Evolutionary conservation across 2,888 invertebrate genomes (phyloP), one percentile per base, ranked within the genome.

Genomic region (Sinhomidia bicolor): DNA sequence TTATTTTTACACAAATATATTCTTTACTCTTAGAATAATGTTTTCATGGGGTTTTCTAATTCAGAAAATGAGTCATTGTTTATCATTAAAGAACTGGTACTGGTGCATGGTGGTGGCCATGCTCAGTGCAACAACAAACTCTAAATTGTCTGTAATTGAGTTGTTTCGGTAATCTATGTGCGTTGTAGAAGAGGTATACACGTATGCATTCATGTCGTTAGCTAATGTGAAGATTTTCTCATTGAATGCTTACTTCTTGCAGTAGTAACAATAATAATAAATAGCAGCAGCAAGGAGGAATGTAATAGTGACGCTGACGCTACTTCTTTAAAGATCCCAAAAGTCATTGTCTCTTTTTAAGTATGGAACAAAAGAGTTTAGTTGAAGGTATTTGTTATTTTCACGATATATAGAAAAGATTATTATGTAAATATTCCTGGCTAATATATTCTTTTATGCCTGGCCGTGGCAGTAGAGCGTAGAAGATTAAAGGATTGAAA

Each of bases 1-100:
- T 74, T n/a, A n/a, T 20, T 9, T n/a, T 71, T 36, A 36, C 36
- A 36, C 7, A 10, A 17, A 17, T 62, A 62, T 68, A n/a, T 26
- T 78, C 26, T 78, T 54, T 71, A 41, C 20, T 29, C n/a, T 44
- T 68, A 62, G 12, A 0, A n/a, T n/a, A 74, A 12, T 23, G 1
- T 76, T 51, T 29, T 7, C 54, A 17, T 79, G 54, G 54, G 78
- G 74, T 47, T 80, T 80, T 62, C 80, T 80, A 62, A 62, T 62
- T 62, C 80, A 80, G 44, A 62, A 44, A 62, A 62, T 80, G 80
- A 80, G 80, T 80, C 62, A 80, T 80, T 80, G 60, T 80, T 80
- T 80, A 57, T 29, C 10, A 47, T 62, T 17, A 62, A 26, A 74
- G 26, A 51, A 74, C 44, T 74, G 74, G 47, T 68, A 36, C 68